These are phyloP conservation scores for Chirona hameri DNA, from an alignment of 2,888 invertebrate genomes.

Conservation along the genomic window DNA sequence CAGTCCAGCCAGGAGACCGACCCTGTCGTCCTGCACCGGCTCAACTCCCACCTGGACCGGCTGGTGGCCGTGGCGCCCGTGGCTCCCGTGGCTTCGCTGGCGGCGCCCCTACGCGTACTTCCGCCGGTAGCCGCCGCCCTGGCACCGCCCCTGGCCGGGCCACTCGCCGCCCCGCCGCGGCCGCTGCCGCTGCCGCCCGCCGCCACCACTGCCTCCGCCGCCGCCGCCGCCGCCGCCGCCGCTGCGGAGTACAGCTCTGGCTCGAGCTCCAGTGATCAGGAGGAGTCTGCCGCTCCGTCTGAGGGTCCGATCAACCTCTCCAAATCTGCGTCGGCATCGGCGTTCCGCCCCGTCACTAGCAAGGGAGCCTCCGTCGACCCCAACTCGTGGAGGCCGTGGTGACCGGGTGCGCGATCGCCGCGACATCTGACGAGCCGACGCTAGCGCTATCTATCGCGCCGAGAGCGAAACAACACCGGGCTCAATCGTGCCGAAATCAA, in stretches of 20 bases:
- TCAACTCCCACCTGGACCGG: conserved; percentile 29
- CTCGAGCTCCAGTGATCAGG: not conserved
- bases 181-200: not conserved
- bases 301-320: conserved; percentile 5
- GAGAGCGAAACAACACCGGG: not conserved
- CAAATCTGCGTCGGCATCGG: conserved; percentile 9
- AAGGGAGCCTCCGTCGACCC: not conserved
- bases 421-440: not conserved
- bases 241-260: too few relatives aligned
- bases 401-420: not conserved
- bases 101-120: conserved; percentile 7
- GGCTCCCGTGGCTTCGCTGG: not conserved
- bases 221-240: not conserved
- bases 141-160: not conserved
- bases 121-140: not conserved
- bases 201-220: not conserved
- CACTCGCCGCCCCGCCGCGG: not conserved
- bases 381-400: conserved; percentile 22
- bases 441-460: not conserved
- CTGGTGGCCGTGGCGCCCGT: not conserved
- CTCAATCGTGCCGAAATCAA: not conserved
- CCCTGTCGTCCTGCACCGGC: not conserved
- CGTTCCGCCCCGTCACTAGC: not conserved
- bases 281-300: not conserved
- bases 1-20: not conserved